A percentile compares a stretch with the other conserved stretches of the same genome.
phyloP scores from a whole-genome alignment of 2,797 vertebrate genomes.

The Petrocephalus schoutedeni region DNA sequence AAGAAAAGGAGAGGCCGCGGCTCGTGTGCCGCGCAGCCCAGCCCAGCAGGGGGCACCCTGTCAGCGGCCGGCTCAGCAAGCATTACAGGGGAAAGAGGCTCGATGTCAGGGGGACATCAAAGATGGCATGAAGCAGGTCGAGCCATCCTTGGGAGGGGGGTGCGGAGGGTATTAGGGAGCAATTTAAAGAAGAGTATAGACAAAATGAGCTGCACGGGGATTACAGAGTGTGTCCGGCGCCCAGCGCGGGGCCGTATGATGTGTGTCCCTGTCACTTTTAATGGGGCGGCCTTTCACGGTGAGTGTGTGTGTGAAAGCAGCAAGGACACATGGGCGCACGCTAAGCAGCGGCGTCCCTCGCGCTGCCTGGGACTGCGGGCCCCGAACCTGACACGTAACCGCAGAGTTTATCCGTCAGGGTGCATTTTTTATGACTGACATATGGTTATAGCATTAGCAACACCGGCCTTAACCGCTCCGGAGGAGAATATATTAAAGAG shows the following conservation, averaged over 20 bases:
- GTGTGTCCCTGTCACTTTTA: slow-evolving; percentile 27
- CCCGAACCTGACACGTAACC: background rate
- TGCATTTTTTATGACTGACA: background rate
- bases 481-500: background rate
- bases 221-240: slow-evolving; percentile 39
- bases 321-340: background rate
- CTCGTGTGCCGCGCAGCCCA: slow-evolving; percentile 28
- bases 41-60: slow-evolving; percentile 24
- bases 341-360: background rate
- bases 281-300: background rate
- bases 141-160: slow-evolving; percentile 28
- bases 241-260: slow-evolving; percentile 37
- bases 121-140: slow-evolving; percentile 50
- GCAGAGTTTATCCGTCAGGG: background rate
- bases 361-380: background rate
- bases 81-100: slow-evolving; percentile 48
- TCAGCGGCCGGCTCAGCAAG: slow-evolving; percentile 28
- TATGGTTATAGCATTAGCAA: slow-evolving; percentile 1
- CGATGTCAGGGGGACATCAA: slow-evolving; percentile 54
- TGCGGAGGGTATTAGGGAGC: slow-evolving; percentile 51
- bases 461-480: background rate
- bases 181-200: slow-evolving; percentile 49
- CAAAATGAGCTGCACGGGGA: slow-evolving; percentile 46
- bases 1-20: slow-evolving; percentile 20
- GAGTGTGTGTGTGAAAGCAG: background rate